A percentile compares a stretch with the other conserved stretches of the same genome.
These are phyloP conservation scores for Dicyrtoma fusca DNA, from an alignment of 2,888 invertebrate genomes.

Conservation along the genomic window DNA sequence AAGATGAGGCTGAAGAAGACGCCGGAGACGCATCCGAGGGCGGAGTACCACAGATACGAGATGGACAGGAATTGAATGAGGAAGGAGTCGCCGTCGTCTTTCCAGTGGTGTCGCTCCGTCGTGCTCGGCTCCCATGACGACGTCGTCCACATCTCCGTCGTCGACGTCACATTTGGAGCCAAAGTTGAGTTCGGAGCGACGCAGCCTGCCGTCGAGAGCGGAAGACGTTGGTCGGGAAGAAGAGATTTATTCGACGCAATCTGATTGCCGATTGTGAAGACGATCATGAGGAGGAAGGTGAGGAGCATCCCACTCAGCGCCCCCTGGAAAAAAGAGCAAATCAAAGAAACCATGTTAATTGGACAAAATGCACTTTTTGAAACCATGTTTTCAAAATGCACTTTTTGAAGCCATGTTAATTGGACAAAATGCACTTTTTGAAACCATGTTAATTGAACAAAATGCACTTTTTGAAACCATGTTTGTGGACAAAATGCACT, in stretches of 20 bases:
- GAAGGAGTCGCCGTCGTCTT: slow-evolving; percentile 40
- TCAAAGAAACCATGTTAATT: no score
- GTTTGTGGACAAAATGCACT: no score
- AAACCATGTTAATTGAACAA: neutral
- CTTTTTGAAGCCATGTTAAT: neutral
- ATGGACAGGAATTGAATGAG: slow-evolving; percentile 46
- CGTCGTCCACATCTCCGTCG: no score
- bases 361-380: neutral
- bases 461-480: no score
- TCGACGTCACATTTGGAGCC: neutral
- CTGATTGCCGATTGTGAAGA: slow-evolving; percentile 58
- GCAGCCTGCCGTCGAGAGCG: slow-evolving; percentile 24
- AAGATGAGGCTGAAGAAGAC: slow-evolving; percentile 56
- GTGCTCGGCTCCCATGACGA: no score
- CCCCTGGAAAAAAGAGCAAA: slow-evolving; percentile 55
- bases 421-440: neutral
- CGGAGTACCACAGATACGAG: slow-evolving; percentile 59
- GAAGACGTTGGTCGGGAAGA: slow-evolving; percentile 45
- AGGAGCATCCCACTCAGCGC: slow-evolving; percentile 58
- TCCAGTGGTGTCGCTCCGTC: slow-evolving; percentile 37
- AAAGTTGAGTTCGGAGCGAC: neutral
- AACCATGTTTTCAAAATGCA: neutral
- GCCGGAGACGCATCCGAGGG: slow-evolving; percentile 57
- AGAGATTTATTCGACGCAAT: slow-evolving; percentile 47
- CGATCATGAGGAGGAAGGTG: slow-evolving; percentile 57